phyloP scores from a whole-genome alignment of 1,140 invertebrate species.

The Caenorhabditis latens region DNA sequence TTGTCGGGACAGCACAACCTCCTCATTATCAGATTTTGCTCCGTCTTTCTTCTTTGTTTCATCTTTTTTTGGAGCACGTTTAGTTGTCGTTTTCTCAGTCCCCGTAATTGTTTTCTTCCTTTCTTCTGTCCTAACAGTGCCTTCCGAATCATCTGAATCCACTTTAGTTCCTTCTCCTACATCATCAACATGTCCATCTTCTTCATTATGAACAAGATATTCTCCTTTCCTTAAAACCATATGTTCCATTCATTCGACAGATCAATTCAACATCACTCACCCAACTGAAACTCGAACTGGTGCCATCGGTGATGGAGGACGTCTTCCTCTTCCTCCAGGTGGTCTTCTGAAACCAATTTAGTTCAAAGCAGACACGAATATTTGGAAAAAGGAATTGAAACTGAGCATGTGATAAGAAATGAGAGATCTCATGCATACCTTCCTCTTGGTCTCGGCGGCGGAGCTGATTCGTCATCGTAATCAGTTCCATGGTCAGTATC shows the following conservation, averaged over 20 bases:
- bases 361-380: background rate
- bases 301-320: background rate
- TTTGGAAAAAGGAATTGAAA: too few species aligned
- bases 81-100: background rate
- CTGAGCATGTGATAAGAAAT: background rate
- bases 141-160: background rate
- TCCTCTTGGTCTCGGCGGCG: background rate
- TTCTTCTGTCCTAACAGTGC: background rate
- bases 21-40: background rate
- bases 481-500: background rate
- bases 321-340: slow-evolving; percentile 16
- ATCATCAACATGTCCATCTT: background rate
- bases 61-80: background rate
- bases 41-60: background rate
- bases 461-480: background rate
- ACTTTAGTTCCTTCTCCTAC: background rate
- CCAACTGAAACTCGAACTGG: background rate
- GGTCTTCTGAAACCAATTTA: background rate
- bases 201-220: slow-evolving; percentile 4
- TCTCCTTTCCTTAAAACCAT: background rate
- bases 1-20: background rate
- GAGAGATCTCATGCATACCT: background rate
- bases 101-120: background rate
- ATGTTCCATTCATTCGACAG: background rate
- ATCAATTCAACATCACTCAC: background rate